These are phyloP conservation scores for Axis porcinus DNA, from an alignment of 2,113 vertebrate genomes.

Conservation along the genomic window DNA sequence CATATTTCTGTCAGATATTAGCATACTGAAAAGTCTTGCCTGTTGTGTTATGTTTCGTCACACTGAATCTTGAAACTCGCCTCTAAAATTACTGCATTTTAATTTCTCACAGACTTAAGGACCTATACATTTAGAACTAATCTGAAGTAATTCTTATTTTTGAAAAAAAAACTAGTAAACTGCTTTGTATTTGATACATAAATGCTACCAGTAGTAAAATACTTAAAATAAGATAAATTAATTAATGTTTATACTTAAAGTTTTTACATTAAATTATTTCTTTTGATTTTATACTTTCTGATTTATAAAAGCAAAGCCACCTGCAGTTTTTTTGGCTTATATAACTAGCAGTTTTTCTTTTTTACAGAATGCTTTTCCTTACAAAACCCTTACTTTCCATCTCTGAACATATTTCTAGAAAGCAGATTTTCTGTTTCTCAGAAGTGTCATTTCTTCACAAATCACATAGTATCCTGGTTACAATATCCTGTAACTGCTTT, in stretches of 20 bases:
- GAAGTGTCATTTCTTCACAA: not conserved
- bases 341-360: not conserved
- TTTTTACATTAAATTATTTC: not conserved
- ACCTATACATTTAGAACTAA: not conserved
- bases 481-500: not conserved
- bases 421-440: not conserved
- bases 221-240: not conserved
- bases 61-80: not conserved
- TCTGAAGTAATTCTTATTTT: conserved; percentile 17
- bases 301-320: not conserved
- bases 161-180: not conserved
- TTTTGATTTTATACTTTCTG: not conserved
- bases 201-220: not conserved
- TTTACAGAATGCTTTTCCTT: not conserved
- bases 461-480: not conserved
- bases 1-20: not conserved
- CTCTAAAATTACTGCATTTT: not conserved
- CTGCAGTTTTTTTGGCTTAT: not conserved
- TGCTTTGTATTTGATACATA: not conserved
- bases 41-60: not conserved
- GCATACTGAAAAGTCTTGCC: not conserved
- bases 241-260: not conserved
- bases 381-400: not conserved
- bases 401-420: conserved; percentile 3
- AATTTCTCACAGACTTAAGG: not conserved